Evolutionary conservation across 2,797 vertebrate genomes (phyloP).

Genomic region (Tokudaia tokunoshimensis): DNA sequence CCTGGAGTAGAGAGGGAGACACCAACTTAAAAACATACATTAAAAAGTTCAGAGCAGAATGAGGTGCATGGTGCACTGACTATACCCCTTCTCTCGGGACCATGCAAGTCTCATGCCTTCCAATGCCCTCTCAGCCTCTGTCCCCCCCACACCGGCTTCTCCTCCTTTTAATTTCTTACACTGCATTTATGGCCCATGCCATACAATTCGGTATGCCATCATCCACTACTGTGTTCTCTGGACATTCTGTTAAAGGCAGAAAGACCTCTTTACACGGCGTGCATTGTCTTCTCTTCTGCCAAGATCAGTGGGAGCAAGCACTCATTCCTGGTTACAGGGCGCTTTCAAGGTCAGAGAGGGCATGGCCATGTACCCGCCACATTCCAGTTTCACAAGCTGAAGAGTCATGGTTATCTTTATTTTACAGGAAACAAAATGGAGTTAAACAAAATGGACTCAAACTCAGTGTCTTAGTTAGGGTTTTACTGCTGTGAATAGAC

Average conservation of each 20-base stretch:
- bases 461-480: neutral
- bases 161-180: neutral
- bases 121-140: neutral
- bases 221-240: neutral
- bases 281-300: neutral
- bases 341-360: neutral
- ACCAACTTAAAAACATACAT: neutral
- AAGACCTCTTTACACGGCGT: neutral
- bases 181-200: neutral
- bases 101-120: neutral
- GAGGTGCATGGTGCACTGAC: neutral
- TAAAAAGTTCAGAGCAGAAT: neutral
- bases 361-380: neutral
- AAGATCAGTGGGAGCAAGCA: neutral
- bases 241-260: neutral
- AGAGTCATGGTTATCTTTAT: neutral
- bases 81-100: no score
- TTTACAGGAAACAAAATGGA: neutral
- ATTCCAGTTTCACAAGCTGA: neutral
- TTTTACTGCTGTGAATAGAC: no score
- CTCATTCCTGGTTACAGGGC: neutral
- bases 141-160: neutral
- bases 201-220: neutral
- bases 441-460: conserved; percentile 1
- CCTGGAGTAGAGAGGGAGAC: neutral